A percentile compares a stretch with the other conserved stretches of the same genome.
Evolutionary conservation across 53 echinoderm and acorn worm genomes (phyloP).

Genomic region (Arbacia lixula): DNA sequence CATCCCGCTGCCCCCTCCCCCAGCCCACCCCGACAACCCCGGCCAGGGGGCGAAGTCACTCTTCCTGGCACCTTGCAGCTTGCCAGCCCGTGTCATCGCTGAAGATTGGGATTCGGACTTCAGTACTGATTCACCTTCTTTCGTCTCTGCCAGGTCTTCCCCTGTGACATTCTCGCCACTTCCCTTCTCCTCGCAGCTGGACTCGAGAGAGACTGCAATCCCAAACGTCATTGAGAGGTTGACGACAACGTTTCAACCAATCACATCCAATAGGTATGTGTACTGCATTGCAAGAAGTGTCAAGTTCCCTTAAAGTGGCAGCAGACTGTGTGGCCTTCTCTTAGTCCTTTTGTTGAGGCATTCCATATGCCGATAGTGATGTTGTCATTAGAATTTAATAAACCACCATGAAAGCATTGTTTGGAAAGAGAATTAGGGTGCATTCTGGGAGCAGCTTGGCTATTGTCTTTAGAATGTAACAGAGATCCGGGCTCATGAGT

Average conservation of each 20-base stretch:
- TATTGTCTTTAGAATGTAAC: no score
- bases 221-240: slow-evolving; percentile 21
- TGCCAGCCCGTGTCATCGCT: slow-evolving; percentile 6
- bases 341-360: no score
- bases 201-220: background rate
- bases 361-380: no score
- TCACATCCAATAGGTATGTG: slow-evolving; percentile 12
- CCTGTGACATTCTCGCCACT: no score
- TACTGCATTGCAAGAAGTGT: background rate
- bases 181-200: no score
- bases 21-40: background rate
- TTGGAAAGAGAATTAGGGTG: no score
- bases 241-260: slow-evolving; percentile 39
- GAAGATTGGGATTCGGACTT: slow-evolving; percentile 44
- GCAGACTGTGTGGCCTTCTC: no score
- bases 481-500: no score
- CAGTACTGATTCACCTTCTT: slow-evolving; percentile 18
- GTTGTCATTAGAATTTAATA: no score
- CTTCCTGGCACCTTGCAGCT: slow-evolving; percentile 28
- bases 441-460: no score
- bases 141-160: slow-evolving; percentile 25
- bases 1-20: slow-evolving; percentile 13
- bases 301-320: no score
- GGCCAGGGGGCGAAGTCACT: background rate
- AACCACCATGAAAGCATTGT: no score